Base-by-base conservation (phyloP, 2,113 vertebrate genomes). In the Phrynosoma blainvillii region DNA sequence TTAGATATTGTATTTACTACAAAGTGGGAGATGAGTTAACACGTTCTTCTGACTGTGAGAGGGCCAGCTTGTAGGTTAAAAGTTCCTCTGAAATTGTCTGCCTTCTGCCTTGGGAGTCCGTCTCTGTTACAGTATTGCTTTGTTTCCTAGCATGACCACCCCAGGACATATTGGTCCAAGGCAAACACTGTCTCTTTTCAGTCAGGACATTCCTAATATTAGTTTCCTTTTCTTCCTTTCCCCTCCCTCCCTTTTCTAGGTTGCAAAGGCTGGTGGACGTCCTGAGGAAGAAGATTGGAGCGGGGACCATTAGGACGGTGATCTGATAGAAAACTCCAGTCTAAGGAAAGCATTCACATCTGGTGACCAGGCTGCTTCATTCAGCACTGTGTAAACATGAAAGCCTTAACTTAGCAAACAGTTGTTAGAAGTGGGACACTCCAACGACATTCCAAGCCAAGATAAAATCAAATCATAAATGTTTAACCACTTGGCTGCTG, bases 191-290 rank as follows among this genome's bases (percentile, higher is more conserved):
- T 95, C 92, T 93, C 94, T 96, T 83, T 95, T 95, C 93, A 95
- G 94, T 75, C 94, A 95, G 93, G 95, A 94, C 92, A 95, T 94
- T 95, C 94, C 95, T 95, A 87, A 96, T 77, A 79, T 90, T 96
- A 90, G 96, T 95, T 91, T 89, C 93, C 92, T 93, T 94, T 84
- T 87, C 36, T 91, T 94, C 91, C 93, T 93, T 83, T 90, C 75
- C 47, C 79, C 81, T 74, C 86, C 89, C 94, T 93, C 90, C 92
- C 68, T 11, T 87, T 94, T 90, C 92, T 95, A 99, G 99, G 96
- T 95, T 99, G 96, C 98, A 99, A 96, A 97, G 98, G 65, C 97
- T 99, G 94, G 99, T 99, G 89, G 98, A 99, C 0, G 98, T 99
- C 86, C 93, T 99, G 94, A 98, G 99, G 97, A 99, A 99, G 96